These are phyloP conservation scores for Morpho helenor DNA, from an alignment of 2,888 invertebrate genomes.

Conservation along the genomic window DNA sequence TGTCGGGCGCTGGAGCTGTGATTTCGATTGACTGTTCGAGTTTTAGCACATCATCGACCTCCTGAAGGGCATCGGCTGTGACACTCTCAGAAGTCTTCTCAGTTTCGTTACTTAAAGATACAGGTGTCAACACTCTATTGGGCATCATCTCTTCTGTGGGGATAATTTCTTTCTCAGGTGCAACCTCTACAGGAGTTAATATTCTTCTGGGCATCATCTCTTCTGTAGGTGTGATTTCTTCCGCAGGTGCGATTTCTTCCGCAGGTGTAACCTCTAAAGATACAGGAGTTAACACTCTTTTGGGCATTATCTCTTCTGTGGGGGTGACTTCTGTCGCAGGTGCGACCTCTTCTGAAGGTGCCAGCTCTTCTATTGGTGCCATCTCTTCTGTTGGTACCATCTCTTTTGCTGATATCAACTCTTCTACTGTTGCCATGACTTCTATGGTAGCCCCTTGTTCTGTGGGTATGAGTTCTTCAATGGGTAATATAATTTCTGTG, in stretches of 20 bases:
- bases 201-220: not conserved
- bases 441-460: not conserved
- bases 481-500: too few relatives aligned
- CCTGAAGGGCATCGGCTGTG: not conserved
- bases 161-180: slow-evolving; percentile 8
- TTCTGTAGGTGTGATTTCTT: slow-evolving; percentile 20
- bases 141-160: slow-evolving; percentile 14
- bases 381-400: not conserved
- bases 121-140: too few relatives aligned
- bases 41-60: slow-evolving; percentile 18
- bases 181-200: too few relatives aligned
- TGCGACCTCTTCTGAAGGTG: not conserved
- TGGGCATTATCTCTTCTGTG: not conserved
- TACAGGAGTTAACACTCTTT: not conserved
- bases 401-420: not conserved
- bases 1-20: slow-evolving; percentile 59
- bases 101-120: too few relatives aligned
- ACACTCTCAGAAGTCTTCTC: too few relatives aligned
- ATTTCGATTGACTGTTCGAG: slow-evolving; percentile 31
- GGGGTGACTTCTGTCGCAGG: not conserved
- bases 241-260: slow-evolving; percentile 10
- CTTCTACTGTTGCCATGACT: not conserved
- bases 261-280: not conserved
- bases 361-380: slow-evolving; percentile 19
- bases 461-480: too few relatives aligned